Evolutionary conservation across 2,113 vertebrate species (phyloP), one percentile per base, ranked within the genome.

Genomic region (Cryptotis parvus): DNA sequence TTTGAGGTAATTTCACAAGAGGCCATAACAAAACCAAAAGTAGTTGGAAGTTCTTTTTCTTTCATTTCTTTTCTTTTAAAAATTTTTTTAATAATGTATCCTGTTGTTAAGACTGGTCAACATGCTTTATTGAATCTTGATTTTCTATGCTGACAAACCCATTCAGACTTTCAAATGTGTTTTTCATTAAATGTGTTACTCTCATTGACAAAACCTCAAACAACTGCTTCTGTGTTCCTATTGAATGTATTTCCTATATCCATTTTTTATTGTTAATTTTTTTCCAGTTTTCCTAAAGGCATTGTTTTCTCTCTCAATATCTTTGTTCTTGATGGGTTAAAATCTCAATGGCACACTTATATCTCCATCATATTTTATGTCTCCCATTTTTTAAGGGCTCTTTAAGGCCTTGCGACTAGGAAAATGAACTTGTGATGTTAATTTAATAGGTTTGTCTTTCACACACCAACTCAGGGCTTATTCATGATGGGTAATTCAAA

Each of bases 161-260:
- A 74, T 39, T n/a, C 1, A 9, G 12, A 78, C 15, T 70, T 87
- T 91, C 35, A 55, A 49, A 58, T 76, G 81, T 0, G 18, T 16
- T 73, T 85, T 77, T 89, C 49, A 70, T 29, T 75, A 70, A 92
- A 78, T 72, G 35, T 80, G n/a, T 80, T 72, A 37, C 27, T 61
- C 3, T 52, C 18, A 72, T 26, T 18, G 15, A 89, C 18, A 20
- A 78, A 82, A 66, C 31, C 81, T 77, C 27, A 66, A 74, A 52
- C 35, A 87, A 35, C 35, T 81, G 31, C 10, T 41, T 41, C 35
- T 70, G 12, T 77, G 55, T 12, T 35, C 33, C 22, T 87, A 37
- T 3, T 76, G 31, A 81, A 35, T 89, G 79, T 43, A 87, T 37
- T 74, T 76, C 63, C 52, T 68, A 26, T 80, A 66, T 3, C 3